Evolutionary conservation across 2,797 vertebrate genomes (phyloP).

Genomic region (Phataginus tricuspis): DNA sequence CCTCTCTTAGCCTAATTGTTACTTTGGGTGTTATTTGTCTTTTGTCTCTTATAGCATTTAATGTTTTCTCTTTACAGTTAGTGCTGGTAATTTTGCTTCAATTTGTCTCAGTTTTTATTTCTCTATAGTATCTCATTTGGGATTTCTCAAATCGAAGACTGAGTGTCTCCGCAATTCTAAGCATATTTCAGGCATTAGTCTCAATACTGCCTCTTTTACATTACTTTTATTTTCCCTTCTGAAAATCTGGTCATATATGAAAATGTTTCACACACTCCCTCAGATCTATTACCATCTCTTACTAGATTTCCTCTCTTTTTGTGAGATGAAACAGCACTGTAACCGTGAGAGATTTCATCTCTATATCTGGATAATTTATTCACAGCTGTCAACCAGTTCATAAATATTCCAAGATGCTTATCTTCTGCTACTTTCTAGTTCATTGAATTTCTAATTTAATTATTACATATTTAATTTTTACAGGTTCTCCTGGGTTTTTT

Average conservation of each 20-base stretch:
- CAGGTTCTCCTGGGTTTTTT: background rate
- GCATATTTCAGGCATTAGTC: background rate
- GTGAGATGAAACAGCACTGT: too few species aligned
- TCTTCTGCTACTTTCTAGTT: background rate
- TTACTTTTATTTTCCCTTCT: background rate
- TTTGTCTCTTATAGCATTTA: background rate
- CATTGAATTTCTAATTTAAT: background rate
- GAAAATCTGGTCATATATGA: background rate
- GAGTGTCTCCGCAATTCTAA: background rate
- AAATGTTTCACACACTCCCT: background rate
- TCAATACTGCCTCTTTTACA: background rate
- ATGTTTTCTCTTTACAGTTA: background rate
- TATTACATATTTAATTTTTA: background rate
- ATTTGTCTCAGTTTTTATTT: background rate
- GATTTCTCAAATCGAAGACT: background rate
- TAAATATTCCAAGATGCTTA: background rate
- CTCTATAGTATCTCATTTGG: conserved; percentile 31
- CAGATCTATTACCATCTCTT: background rate
- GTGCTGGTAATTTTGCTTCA: background rate
- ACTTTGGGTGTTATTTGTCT: background rate
- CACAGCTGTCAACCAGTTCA: background rate
- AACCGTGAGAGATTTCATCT: background rate
- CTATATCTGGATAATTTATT: background rate
- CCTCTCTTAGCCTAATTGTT: background rate
- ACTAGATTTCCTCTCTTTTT: background rate